Evolutionary conservation across 2,797 vertebrate species (phyloP).

Genomic region (Borostomias antarcticus): DNA sequence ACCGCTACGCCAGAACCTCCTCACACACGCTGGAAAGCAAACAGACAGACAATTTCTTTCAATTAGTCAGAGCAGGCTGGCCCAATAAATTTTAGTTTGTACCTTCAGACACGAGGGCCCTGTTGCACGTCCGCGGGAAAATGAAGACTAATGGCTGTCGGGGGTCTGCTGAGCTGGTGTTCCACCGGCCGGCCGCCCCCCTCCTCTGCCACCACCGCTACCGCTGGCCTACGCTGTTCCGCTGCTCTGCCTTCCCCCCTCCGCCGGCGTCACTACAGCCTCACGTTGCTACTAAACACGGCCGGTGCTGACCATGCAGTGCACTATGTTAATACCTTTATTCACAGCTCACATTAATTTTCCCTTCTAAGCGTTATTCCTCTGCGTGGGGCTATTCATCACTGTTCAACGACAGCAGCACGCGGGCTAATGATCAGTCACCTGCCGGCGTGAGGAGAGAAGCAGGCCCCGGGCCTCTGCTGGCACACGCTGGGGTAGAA

Average conservation of each 20-base stretch:
- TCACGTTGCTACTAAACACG: slow-evolving; percentile 58
- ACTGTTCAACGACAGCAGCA: slow-evolving; percentile 61
- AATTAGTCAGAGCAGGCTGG: slow-evolving; percentile 76
- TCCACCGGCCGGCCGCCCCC: slow-evolving; percentile 46
- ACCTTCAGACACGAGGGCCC: slow-evolving; percentile 72
- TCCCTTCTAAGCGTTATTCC: slow-evolving; percentile 71
- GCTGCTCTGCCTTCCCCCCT: background rate
- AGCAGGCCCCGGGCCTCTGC: too few relatives aligned
- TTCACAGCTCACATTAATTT: slow-evolving; percentile 66
- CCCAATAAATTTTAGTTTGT: slow-evolving; percentile 84
- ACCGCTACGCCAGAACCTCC: slow-evolving; percentile 38
- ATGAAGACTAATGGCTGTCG: slow-evolving; percentile 83
- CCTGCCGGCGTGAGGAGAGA: background rate
- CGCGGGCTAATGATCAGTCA: background rate
- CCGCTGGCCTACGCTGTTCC: background rate
- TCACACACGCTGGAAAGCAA: slow-evolving; percentile 68
- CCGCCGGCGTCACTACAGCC: slow-evolving; percentile 25
- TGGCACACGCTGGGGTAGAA: background rate
- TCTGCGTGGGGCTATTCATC: slow-evolving; percentile 64
- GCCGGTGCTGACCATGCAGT: slow-evolving; percentile 69
- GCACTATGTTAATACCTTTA: slow-evolving; percentile 72
- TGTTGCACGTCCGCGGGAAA: slow-evolving; percentile 75
- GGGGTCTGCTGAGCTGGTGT: slow-evolving; percentile 76
- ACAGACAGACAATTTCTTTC: slow-evolving; percentile 86
- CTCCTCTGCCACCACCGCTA: background rate